Conservation (phyloP, 2,797 vertebrate species). For the Schizopygopsis pylzovi region DNA sequence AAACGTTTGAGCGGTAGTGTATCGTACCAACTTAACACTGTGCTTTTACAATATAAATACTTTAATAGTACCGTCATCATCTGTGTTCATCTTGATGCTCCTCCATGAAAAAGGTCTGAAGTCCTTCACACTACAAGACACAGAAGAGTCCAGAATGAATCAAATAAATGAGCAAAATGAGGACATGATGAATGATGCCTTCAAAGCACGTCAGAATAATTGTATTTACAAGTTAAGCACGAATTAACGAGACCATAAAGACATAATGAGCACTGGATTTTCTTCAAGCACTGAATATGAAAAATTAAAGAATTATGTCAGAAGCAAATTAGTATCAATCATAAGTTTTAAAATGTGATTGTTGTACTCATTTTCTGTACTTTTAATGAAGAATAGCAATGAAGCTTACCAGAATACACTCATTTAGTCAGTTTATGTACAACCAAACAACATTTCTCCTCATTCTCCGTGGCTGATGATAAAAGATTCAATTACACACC, state of each 20-base stretch:
- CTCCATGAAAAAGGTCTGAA: background rate
- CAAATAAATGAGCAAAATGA: constrained; percentile 7
- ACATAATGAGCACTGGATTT: background rate
- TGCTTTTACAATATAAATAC: background rate
- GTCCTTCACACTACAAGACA: background rate
- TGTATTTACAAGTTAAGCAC: constrained; percentile 6
- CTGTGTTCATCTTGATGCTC: background rate
- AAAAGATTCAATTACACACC: background rate
- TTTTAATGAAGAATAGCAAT: background rate
- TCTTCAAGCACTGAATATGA: constrained; percentile 5
- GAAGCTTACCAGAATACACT: constrained; percentile 7
- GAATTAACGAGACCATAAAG: background rate
- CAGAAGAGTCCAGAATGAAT: background rate
- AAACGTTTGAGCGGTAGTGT: background rate
- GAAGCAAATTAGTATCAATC: constrained; percentile 3
- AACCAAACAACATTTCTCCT: background rate
- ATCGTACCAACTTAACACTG: background rate
- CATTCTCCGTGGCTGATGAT: background rate
- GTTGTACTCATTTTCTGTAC: background rate
- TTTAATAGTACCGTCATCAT: background rate
- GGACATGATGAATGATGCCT: background rate
- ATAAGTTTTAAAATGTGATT: constrained; percentile 4
- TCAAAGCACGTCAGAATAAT: background rate
- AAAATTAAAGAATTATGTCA: background rate
- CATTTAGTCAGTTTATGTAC: background rate